These are phyloP conservation scores for Tyto alba DNA, from an alignment of 2,113 vertebrate species.

Conservation along the genomic window DNA sequence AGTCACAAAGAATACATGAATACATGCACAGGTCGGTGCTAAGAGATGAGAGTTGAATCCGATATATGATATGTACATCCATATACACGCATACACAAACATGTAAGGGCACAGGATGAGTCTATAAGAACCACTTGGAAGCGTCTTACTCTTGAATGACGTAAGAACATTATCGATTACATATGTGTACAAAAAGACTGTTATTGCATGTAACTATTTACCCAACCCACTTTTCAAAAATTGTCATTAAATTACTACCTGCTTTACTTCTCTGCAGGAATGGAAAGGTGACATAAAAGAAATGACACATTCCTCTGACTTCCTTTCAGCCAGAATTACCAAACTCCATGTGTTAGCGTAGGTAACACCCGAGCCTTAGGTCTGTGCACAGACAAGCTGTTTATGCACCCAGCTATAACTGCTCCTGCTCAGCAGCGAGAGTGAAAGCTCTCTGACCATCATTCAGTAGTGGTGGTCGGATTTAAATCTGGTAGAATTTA, in stretches of 20 bases:
- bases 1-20: neutral
- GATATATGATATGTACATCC: too few species aligned
- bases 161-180: neutral
- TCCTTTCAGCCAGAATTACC: neutral
- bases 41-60: neutral
- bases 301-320: neutral
- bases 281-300: neutral
- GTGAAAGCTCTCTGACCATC: neutral
- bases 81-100: too few species aligned
- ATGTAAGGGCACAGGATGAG: neutral
- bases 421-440: neutral
- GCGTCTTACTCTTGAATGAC: neutral
- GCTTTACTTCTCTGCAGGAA: neutral
- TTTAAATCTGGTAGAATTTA: neutral
- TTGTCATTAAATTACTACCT: neutral
- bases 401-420: neutral
- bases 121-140: neutral
- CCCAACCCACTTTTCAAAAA: neutral
- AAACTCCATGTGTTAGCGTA: accelerated
- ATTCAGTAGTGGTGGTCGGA: neutral
- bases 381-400: neutral
- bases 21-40: neutral
- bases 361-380: neutral
- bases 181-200: neutral
- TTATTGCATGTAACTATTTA: neutral